A percentile compares a stretch with the other conserved stretches of the same genome.
phyloP scores from a whole-genome alignment of 1,140 invertebrate species.

The fruit fly (Drosophila melanogaster) region Release_6_plus_ISO1_MT NT_033777.3:21060501-21061000 shows the following conservation, averaged over 20 bases:
- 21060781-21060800: conserved; percentile 61
- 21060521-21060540: conserved; percentile 51
- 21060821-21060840: conserved; percentile 56
- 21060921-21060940: conserved; percentile 54
- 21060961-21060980: conserved; percentile 9
- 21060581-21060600: conserved; percentile 61
- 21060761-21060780: conserved; percentile 12
- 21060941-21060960: conserved; percentile 45
- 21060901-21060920: not conserved
- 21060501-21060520: conserved; percentile 60
- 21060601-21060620: conserved; percentile 47
- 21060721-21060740: not conserved
- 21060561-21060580: conserved; percentile 58
- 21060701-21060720: not conserved
- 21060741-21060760: conserved; percentile 35
- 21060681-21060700: not conserved
- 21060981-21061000: conserved; percentile 16
- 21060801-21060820: conserved; percentile 14
- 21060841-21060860: conserved; percentile 7
- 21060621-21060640: conserved; percentile 12
- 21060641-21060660: conserved; percentile 7
- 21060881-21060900: not conserved
- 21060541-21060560: conserved; percentile 24
- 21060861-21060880: conserved; percentile 2
- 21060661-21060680: conserved; percentile 16